Evolutionary conservation across 2,797 vertebrate species (phyloP).

Genomic region (Mionectes olivaceus): DNA sequence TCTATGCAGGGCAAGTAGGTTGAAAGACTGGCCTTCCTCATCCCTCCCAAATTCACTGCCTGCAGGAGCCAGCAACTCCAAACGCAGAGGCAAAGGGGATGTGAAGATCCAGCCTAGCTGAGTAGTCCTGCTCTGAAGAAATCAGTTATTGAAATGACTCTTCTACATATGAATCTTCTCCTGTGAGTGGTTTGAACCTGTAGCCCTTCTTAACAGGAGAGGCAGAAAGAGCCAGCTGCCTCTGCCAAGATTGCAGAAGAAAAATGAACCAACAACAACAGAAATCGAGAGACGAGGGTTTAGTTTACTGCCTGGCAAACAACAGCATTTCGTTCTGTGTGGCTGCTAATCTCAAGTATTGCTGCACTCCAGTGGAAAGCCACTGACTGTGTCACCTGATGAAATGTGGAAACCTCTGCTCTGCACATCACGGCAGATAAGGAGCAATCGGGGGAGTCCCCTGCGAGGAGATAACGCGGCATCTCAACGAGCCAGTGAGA

Average conservation of each 20-base stretch:
- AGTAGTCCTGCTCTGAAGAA: neutral
- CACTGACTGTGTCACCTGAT: neutral
- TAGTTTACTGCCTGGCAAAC: neutral
- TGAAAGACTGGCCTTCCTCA: neutral
- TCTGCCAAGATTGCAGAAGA: neutral
- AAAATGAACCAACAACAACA: neutral
- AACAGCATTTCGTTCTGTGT: neutral
- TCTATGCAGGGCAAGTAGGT: neutral
- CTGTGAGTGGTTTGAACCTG: neutral
- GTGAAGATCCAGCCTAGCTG: neutral
- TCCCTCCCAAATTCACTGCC: neutral
- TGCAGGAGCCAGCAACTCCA: neutral
- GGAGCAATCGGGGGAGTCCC: rapidly evolving
- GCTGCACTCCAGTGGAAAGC: neutral
- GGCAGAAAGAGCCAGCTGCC: neutral
- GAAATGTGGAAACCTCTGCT: neutral
- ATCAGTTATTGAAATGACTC: neutral
- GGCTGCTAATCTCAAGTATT: neutral
- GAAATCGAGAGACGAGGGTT: neutral
- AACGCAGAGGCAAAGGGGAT: neutral
- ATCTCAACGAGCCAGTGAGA: neutral
- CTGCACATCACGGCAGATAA: neutral
- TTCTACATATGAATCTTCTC: neutral
- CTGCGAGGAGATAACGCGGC: neutral
- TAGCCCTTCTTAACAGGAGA: neutral